Evolutionary conservation across 1,140 invertebrate species (phyloP), one percentile per base, ranked within the genome.

Genomic region (Drosophila seguyi): DNA sequence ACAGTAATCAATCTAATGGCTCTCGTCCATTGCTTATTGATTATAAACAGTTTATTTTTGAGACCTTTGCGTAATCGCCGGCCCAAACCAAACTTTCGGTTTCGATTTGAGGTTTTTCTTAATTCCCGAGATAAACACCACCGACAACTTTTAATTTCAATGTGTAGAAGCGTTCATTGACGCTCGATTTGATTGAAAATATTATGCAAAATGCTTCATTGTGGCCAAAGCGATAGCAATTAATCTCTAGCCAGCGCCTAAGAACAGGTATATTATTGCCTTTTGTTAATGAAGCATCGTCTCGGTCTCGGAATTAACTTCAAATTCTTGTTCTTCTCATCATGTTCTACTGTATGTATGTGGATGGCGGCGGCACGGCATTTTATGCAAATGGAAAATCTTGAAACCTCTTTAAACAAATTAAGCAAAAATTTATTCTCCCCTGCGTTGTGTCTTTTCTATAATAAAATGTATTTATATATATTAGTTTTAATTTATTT

Each of bases 301-400:
- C 36, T 42, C 56, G 36, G 41, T 20, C 61, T 50, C 36, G 55
- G 56, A 57, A 69, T 57, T 71, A 72, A 72, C 68, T 73, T 59
- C 18, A 50, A 31, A 59, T 72, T 73, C 69, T 73, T 31, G 69
- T 73, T 69, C 45, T 38, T 29, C 47, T 16, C 45, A 29, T 75
- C 59, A 44, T 52, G 68, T 72, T 77, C 73, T 61, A 44, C 66
- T 65, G 48, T 68, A 68, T 36, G 16, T 36, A 14, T 39, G 41
- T 45, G n/a, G 38, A 45, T 60, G 56, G 62, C 38, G 47, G 59
- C 75, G 47, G 59, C 75, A 47, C 56, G 42, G 71, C 61, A 79
- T 88, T 84, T 86, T 88, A 88, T 88, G 84, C 84, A 84, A 88
- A 88, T 88, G 85, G 69, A 90, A 87, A 88, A 85, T 75, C 82